Conservation (phyloP, 2,113 vertebrate species). For the Xenopus laevis region DNA sequence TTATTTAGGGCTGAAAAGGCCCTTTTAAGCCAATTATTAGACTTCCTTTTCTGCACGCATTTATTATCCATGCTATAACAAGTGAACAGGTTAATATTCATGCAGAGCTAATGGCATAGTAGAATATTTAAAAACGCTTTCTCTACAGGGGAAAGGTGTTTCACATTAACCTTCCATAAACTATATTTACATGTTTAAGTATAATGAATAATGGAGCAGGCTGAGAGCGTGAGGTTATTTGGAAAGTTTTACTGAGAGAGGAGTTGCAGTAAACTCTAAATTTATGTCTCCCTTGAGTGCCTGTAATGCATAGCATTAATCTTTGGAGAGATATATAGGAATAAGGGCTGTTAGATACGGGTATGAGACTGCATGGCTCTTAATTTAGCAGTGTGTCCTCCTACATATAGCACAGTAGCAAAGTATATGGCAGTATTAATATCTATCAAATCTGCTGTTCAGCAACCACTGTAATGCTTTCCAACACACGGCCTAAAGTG, state of each 20-base stretch:
- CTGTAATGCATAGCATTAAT: conserved; percentile 39
- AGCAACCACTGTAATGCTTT: neutral
- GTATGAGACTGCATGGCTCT: conserved; percentile 20
- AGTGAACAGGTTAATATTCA: conserved; percentile 50
- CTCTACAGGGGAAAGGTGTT: conserved; percentile 40
- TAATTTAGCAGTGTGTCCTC: conserved; percentile 20
- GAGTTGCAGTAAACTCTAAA: conserved; percentile 42
- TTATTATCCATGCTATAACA: neutral
- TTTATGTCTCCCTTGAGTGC: conserved; percentile 42
- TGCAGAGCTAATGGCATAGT: conserved; percentile 36
- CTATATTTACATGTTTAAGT: conserved; percentile 50
- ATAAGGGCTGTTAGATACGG: conserved; percentile 24
- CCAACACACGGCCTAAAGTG: neutral
- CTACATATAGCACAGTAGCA: conserved; percentile 5
- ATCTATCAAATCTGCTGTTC: neutral
- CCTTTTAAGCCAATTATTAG: neutral
- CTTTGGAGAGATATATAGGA: conserved; percentile 36
- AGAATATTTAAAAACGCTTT: conserved; percentile 49
- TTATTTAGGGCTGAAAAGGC: conserved; percentile 5
- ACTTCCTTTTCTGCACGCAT: neutral
- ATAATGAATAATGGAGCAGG: conserved; percentile 56
- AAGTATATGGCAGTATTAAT: conserved; percentile 7
- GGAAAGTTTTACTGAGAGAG: conserved; percentile 50
- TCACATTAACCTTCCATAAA: conserved; percentile 55
- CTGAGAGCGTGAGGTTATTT: conserved; percentile 45